A percentile compares a stretch with the other conserved stretches of the same genome.
These are phyloP conservation scores for Neotoxoptera formosana DNA, from an alignment of 1,140 invertebrate species.

Conservation along the genomic window DNA sequence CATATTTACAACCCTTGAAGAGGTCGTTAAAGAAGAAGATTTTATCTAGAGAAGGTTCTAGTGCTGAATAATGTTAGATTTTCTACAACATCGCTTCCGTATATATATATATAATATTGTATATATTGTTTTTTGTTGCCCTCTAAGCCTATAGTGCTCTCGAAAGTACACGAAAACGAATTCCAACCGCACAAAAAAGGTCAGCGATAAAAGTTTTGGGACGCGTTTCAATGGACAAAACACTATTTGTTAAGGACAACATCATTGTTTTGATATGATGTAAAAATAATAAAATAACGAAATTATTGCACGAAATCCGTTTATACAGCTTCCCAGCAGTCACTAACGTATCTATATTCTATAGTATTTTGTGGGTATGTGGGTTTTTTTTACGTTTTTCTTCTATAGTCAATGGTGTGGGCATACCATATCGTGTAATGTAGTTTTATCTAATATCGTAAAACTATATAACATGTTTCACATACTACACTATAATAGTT, in stretches of 20 bases:
- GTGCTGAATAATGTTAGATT: not conserved
- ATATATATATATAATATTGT: not conserved
- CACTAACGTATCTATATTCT: not conserved
- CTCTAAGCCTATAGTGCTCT: not conserved
- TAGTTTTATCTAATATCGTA: not conserved
- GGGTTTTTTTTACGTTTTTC: not conserved
- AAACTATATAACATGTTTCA: not conserved
- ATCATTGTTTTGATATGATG: slow-evolving; percentile 30
- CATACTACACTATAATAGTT: not conserved
- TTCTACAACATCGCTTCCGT: not conserved
- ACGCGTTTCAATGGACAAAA: not conserved
- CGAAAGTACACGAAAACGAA: not conserved
- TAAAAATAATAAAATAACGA: slow-evolving; percentile 44
- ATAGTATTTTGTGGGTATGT: not conserved
- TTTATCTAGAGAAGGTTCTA: too few species aligned
- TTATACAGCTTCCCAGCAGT: not conserved
- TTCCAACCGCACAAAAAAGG: slow-evolving; percentile 2
- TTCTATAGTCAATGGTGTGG: not conserved
- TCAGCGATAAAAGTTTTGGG: slow-evolving; percentile 7
- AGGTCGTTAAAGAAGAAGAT: slow-evolving; percentile 17
- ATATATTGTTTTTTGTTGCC: slow-evolving; percentile 38
- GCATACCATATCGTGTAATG: not conserved
- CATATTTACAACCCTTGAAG: not conserved
- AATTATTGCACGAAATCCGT: not conserved
- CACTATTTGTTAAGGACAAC: slow-evolving; percentile 32